phyloP scores from a whole-genome alignment of 2,113 vertebrate species.

The Montifringilla adamsi region DNA sequence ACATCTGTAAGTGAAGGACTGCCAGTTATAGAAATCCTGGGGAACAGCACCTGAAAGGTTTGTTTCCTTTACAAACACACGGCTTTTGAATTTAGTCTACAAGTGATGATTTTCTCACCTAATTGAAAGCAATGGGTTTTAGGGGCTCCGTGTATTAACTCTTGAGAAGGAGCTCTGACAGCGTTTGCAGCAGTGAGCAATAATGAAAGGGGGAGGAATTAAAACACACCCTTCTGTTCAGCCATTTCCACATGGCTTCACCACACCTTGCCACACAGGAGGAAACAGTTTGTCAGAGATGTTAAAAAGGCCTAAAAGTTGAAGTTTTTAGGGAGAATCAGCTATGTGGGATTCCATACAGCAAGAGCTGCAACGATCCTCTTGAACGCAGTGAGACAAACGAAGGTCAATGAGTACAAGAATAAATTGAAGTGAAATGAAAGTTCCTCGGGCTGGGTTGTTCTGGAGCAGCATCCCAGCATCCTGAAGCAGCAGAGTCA shows the following conservation, averaged over 20 bases:
- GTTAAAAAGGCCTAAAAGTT: not conserved
- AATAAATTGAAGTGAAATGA: not conserved
- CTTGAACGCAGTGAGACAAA: not conserved
- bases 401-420: not conserved
- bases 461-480: not conserved
- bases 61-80: not conserved
- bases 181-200: not conserved
- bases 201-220: not conserved
- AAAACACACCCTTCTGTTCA: not conserved
- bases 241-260: not conserved
- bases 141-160: rapidly evolving
- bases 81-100: not conserved
- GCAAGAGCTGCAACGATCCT: not conserved
- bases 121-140: not conserved
- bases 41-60: not conserved
- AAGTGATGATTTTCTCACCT: not conserved
- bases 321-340: not conserved
- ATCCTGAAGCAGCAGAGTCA: not conserved
- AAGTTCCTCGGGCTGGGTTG: not conserved
- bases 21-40: not conserved
- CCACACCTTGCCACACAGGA: not conserved
- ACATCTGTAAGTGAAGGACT: not conserved
- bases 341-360: not conserved
- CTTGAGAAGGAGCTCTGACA: not conserved
- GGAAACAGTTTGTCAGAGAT: not conserved